Evolutionary conservation across 2,797 vertebrate species (phyloP).

Genomic region (Cichlasoma orientale): DNA sequence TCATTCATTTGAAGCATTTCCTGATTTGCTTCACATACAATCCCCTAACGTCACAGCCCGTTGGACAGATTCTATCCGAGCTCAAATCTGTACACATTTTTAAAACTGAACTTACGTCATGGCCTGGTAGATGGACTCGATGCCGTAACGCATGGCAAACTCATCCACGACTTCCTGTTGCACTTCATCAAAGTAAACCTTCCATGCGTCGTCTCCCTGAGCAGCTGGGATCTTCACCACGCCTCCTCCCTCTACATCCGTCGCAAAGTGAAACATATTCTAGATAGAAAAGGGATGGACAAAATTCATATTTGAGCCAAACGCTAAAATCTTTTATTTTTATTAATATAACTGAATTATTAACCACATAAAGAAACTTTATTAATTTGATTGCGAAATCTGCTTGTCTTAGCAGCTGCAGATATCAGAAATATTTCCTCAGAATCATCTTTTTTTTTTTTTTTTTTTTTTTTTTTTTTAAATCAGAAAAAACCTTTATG

Average conservation of each 20-base stretch:
- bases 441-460: too few relatives aligned
- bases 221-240: constrained; percentile 88
- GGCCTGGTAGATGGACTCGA: constrained; percentile 97
- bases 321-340: too few relatives aligned
- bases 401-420: background rate
- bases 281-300: constrained; percentile 39
- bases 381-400: background rate
- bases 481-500: too few relatives aligned
- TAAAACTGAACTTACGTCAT: constrained; percentile 91
- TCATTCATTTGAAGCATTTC: constrained; percentile 36
- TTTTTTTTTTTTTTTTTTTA: too few relatives aligned
- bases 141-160: constrained; percentile 96
- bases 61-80: background rate
- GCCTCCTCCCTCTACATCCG: constrained; percentile 87
- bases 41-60: background rate
- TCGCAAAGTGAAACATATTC: constrained; percentile 94
- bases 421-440: too few relatives aligned
- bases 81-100: background rate
- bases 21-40: constrained; percentile 41
- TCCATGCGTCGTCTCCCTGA: constrained; percentile 94
- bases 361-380: background rate
- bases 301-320: background rate
- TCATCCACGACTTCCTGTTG: constrained; percentile 96
- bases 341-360: background rate
- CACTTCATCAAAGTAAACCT: constrained; percentile 95